phyloP scores from a whole-genome alignment of 2,113 vertebrate species.

The Phylloscopus trochilus region DNA sequence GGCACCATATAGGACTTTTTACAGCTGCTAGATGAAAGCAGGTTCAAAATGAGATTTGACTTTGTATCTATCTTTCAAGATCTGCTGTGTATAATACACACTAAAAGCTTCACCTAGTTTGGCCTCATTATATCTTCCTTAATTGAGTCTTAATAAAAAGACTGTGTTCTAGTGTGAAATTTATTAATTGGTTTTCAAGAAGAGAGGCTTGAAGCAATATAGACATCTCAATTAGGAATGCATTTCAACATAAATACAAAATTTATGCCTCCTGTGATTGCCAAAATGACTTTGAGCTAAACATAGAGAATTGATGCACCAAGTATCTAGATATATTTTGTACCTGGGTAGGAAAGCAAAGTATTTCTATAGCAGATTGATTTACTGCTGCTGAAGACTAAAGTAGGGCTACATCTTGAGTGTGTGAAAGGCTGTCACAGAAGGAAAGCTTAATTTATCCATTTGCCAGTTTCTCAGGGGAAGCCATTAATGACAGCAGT shows the following conservation, averaged over 20 bases:
- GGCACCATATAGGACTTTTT: neutral
- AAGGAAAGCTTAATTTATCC: constrained; percentile 56
- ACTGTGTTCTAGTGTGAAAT: constrained; percentile 23
- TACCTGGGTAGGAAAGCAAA: neutral
- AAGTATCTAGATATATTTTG: neutral
- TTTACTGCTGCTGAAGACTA: constrained; percentile 24
- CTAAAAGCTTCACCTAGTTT: constrained; percentile 37
- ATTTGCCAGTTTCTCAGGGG: constrained; percentile 51
- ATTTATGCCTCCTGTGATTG: neutral
- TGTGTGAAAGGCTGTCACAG: constrained; percentile 38
- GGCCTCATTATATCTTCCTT: constrained; percentile 52
- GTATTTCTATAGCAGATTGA: constrained; percentile 28
- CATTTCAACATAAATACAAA: constrained; percentile 31
- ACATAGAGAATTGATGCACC: neutral
- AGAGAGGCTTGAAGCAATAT: constrained; percentile 14
- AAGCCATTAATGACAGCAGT: constrained; percentile 54
- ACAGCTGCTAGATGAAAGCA: neutral
- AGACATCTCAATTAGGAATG: constrained; percentile 47
- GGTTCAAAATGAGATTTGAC: constrained; percentile 41
- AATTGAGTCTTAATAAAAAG: constrained; percentile 60
- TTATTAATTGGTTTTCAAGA: constrained; percentile 59
- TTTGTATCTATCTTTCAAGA: constrained; percentile 51
- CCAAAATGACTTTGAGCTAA: constrained; percentile 21
- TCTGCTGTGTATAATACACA: neutral
- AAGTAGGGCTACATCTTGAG: neutral